These are phyloP conservation scores for Eilema griseolum DNA, from an alignment of 2,888 invertebrate genomes.

Conservation along the genomic window DNA sequence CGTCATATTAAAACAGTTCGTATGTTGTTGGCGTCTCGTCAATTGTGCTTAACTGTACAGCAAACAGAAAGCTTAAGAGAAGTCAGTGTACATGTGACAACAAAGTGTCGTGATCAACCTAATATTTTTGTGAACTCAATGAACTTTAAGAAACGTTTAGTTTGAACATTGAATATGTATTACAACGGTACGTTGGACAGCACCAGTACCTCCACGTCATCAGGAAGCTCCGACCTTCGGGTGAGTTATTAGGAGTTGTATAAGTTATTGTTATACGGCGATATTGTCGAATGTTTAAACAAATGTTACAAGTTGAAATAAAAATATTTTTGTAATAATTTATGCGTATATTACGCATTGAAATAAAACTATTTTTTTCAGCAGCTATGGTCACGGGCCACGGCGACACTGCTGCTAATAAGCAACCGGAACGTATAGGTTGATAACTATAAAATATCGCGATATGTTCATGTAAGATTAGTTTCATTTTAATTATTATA, in stretches of 20 bases:
- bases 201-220: constrained; percentile 77
- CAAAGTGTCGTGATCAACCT: constrained; percentile 15
- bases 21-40: constrained; percentile 49
- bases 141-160: constrained; percentile 19
- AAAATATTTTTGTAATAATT: too few relatives aligned
- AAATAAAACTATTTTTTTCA: too few relatives aligned
- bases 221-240: constrained; percentile 78
- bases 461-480: too few relatives aligned
- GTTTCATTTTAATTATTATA: too few relatives aligned
- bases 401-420: too few relatives aligned
- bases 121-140: constrained; percentile 28
- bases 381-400: too few relatives aligned
- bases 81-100: neutral
- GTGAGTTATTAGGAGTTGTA: constrained; percentile 58
- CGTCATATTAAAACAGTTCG: constrained; percentile 57
- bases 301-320: neutral
- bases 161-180: constrained; percentile 55
- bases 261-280: neutral
- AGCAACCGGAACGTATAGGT: too few relatives aligned
- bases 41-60: constrained; percentile 64
- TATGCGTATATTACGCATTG: too few relatives aligned
- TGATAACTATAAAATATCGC: too few relatives aligned
- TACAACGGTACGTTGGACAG: constrained; percentile 69
- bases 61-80: constrained; percentile 22
- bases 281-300: neutral